Conservation (phyloP, 2,113 vertebrate species). For the Oryzias woworae region DNA sequence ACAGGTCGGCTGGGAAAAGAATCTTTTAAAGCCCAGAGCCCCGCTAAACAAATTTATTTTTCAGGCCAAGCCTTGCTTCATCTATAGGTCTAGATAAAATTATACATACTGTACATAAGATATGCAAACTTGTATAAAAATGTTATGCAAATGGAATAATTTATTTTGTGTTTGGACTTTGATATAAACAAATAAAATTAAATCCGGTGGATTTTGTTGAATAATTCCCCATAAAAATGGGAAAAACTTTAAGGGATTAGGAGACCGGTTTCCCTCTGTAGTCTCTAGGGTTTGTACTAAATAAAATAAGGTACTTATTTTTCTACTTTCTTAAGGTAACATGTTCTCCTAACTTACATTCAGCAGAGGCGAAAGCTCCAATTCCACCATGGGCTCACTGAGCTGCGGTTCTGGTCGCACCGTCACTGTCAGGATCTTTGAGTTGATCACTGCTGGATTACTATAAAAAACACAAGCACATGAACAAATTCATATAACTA, state of each 20-base stretch:
- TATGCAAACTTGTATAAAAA: constrained; percentile 3
- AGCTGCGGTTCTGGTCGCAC: constrained; percentile 88
- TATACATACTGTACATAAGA: too few relatives aligned
- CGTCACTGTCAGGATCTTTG: constrained; percentile 92
- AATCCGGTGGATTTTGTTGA: neutral
- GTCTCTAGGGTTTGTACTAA: neutral
- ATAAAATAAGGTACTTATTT: neutral
- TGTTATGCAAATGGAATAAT: constrained; percentile 13
- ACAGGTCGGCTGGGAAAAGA: constrained; percentile 34
- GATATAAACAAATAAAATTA: neutral
- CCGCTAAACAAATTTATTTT: constrained; percentile 7
- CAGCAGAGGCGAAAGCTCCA: constrained; percentile 90
- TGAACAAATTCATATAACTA: neutral
- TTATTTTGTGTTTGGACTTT: constrained; percentile 14
- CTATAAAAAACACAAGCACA: constrained; percentile 63
- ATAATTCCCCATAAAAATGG: neutral
- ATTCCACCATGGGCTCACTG: constrained; percentile 87
- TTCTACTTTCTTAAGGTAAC: too few relatives aligned
- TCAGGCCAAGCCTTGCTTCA: constrained; percentile 1
- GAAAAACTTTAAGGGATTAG: neutral
- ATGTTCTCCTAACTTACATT: constrained; percentile 81
- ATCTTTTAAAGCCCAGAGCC: constrained; percentile 25
- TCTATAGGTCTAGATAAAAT: neutral
- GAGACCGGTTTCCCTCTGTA: neutral
- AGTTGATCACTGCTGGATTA: constrained; percentile 87